These are phyloP conservation scores for Nysson spinosus DNA, from an alignment of 2,888 invertebrate species.

Conservation along the genomic window DNA sequence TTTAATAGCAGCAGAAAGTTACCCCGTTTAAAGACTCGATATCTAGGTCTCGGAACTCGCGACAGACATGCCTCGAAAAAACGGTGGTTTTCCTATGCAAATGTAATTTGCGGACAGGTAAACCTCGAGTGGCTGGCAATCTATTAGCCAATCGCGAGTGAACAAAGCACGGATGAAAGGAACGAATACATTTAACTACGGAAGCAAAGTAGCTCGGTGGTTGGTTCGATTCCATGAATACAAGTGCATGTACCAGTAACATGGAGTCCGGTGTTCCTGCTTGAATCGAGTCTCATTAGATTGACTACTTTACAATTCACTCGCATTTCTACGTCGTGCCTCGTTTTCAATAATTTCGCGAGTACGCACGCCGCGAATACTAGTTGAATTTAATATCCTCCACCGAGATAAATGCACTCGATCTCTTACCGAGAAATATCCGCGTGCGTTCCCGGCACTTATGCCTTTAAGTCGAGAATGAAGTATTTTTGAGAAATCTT, in stretches of 20 bases:
- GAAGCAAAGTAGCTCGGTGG: conserved; percentile 30
- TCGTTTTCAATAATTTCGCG: conserved; percentile 10
- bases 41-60: too few species aligned
- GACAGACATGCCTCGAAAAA: too few species aligned
- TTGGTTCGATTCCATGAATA: conserved; percentile 23
- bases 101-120: too few species aligned
- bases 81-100: too few species aligned
- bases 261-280: conserved; percentile 20
- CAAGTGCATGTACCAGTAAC: conserved; percentile 31
- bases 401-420: conserved; percentile 7
- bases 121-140: conserved; percentile 4
- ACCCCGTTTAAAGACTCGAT: too few species aligned
- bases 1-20: too few species aligned
- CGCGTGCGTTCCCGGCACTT: too few species aligned
- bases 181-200: conserved; percentile 2
- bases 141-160: conserved; percentile 8
- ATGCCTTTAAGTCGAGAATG: too few species aligned
- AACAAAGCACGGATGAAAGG: background rate
- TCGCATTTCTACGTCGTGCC: background rate
- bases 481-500: too few species aligned
- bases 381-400: conserved; percentile 9
- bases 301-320: conserved; percentile 21
- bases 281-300: conserved; percentile 12
- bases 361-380: background rate
- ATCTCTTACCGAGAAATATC: background rate